Evolutionary conservation across 2,888 invertebrate species (phyloP).

Genomic region (Himalopsyche tibetana): DNA sequence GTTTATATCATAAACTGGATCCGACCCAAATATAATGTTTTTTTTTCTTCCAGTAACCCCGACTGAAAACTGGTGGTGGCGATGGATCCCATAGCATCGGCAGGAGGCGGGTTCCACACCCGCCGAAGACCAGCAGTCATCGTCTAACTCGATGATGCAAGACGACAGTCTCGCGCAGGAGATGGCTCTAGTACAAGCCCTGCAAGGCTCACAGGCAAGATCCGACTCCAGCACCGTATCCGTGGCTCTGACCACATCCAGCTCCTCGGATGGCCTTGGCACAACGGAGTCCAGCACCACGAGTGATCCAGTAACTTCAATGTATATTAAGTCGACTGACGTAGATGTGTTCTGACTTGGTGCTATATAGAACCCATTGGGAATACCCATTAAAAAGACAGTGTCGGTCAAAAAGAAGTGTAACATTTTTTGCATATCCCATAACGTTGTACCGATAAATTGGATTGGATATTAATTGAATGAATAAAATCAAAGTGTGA

Average conservation of each 20-base stretch:
- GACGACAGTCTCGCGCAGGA: slow-evolving; percentile 44
- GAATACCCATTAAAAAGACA: not conserved
- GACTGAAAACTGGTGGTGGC: slow-evolving; percentile 79
- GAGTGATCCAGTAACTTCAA: slow-evolving; percentile 63
- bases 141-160: slow-evolving; percentile 67
- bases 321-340: slow-evolving; percentile 58
- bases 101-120: slow-evolving; percentile 74
- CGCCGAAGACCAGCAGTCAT: slow-evolving; percentile 68
- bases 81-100: slow-evolving; percentile 78
- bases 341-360: slow-evolving; percentile 42
- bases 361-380: not conserved
- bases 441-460: slow-evolving; percentile 32
- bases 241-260: slow-evolving; percentile 62
- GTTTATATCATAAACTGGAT: not conserved
- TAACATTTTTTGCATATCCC: slow-evolving; percentile 34
- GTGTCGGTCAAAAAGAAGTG: slow-evolving; percentile 28
- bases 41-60: slow-evolving; percentile 75
- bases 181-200: slow-evolving; percentile 29
- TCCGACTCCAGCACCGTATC: slow-evolving; percentile 59
- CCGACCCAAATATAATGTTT: not conserved
- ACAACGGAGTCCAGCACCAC: slow-evolving; percentile 64
- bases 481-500: slow-evolving; percentile 5
- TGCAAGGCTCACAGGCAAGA: slow-evolving; percentile 59
- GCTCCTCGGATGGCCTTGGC: slow-evolving; percentile 62
- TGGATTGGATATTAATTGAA: not conserved